Conservation (phyloP, 2,888 invertebrate species). For the Limnephilus marmoratus region DNA sequence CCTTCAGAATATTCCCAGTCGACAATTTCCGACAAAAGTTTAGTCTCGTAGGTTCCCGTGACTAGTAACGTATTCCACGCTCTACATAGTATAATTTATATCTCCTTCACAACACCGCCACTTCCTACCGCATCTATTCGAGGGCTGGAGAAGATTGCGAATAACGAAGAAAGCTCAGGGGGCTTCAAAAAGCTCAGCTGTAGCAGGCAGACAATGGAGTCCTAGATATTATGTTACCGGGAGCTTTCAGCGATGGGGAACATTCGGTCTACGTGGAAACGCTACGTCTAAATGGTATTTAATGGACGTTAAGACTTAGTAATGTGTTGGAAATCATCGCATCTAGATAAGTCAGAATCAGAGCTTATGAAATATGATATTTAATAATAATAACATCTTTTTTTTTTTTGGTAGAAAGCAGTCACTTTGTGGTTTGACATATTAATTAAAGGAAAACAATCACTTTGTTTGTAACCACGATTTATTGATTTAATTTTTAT, state of each 20-base stretch:
- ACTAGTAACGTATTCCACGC: not conserved
- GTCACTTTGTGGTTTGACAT: too few relatives aligned
- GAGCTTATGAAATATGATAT: not conserved
- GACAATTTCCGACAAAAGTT: not conserved
- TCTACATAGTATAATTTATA: not conserved
- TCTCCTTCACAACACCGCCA: not conserved
- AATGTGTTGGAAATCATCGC: not conserved
- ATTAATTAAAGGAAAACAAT: too few relatives aligned
- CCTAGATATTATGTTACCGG: not conserved
- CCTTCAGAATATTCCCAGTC: not conserved
- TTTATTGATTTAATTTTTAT: too few relatives aligned
- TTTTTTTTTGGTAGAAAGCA: too few relatives aligned
- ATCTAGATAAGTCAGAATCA: not conserved
- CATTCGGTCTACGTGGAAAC: not conserved
- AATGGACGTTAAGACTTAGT: not conserved
- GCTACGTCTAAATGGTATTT: not conserved
- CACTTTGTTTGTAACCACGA: too few relatives aligned
- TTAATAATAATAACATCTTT: not conserved
- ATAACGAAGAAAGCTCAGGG: slow-evolving; percentile 13
- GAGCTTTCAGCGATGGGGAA: not conserved
- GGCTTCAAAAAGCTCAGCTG: slow-evolving; percentile 14
- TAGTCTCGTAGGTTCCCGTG: not conserved
- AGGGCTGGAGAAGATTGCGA: slow-evolving; percentile 4
- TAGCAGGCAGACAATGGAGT: slow-evolving; percentile 5
- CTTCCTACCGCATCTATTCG: slow-evolving; percentile 10